Percentiles rank a stretch among this genome's conserved stretches.
Conservation (phyloP, 2,797 vertebrate genomes). For the Picus viridis region DNA sequence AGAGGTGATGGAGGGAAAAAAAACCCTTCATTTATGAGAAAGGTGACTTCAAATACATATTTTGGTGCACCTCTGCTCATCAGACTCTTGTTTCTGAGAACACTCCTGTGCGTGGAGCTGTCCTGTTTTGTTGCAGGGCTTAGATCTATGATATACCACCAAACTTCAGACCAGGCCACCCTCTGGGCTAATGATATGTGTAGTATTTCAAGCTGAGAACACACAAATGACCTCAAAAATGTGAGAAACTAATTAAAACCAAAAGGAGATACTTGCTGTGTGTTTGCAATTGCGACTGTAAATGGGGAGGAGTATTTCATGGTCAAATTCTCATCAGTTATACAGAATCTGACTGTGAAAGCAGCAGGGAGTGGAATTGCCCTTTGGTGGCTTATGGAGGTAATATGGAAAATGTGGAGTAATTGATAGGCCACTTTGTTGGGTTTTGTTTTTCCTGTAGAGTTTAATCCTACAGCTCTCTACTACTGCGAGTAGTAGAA, state of each 20-base stretch:
- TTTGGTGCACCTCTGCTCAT: background rate
- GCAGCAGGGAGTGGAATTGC: background rate
- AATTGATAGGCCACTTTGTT: accelerated
- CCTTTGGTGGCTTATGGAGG: background rate
- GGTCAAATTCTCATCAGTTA: background rate
- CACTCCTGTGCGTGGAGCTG: background rate
- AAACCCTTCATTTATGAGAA: background rate
- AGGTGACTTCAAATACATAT: background rate
- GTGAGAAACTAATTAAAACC: slow-evolving; percentile 38
- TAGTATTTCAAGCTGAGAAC: background rate
- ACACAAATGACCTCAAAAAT: background rate
- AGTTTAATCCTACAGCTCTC: background rate
- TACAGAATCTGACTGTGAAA: background rate
- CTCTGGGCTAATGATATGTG: background rate
- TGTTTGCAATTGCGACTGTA: background rate
- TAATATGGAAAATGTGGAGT: background rate
- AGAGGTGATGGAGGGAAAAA: background rate
- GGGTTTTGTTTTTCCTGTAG: background rate
- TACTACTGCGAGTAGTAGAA: background rate
- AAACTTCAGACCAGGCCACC: background rate
- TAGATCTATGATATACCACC: background rate
- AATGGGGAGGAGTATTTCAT: background rate
- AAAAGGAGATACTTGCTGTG: background rate
- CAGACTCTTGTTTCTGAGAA: background rate
- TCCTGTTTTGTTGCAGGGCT: background rate